These are phyloP conservation scores for Zaprionus bogoriensis DNA, from an alignment of 2,888 invertebrate species.

Conservation along the genomic window DNA sequence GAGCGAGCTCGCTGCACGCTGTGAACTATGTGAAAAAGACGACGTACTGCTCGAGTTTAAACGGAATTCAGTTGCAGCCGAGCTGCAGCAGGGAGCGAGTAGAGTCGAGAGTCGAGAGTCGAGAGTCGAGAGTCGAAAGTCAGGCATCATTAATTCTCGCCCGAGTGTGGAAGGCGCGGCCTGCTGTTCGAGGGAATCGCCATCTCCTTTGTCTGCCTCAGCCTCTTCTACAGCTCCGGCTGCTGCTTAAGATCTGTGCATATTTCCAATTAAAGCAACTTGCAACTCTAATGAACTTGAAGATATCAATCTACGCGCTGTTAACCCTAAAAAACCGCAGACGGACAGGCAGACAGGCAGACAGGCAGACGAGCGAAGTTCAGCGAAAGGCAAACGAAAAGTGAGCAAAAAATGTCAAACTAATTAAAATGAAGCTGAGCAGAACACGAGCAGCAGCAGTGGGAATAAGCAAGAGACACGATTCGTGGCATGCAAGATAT, in stretches of 20 bases:
- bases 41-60: slow-evolving; percentile 66
- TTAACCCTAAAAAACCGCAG: slow-evolving; percentile 70
- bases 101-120: slow-evolving; percentile 8
- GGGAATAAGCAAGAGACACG: not conserved
- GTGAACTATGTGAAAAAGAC: slow-evolving; percentile 4
- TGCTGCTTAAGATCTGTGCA: slow-evolving; percentile 49
- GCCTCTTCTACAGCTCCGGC: not conserved
- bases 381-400: slow-evolving; percentile 16
- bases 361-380: slow-evolving; percentile 21
- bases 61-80: slow-evolving; percentile 54
- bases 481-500: slow-evolving; percentile 35
- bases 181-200: not conserved
- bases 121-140: slow-evolving; percentile 22
- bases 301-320: slow-evolving; percentile 78
- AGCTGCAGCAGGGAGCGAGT: slow-evolving; percentile 22
- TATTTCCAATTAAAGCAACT: slow-evolving; percentile 76
- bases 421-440: slow-evolving; percentile 65
- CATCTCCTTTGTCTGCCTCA: slow-evolving; percentile 1
- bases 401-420: slow-evolving; percentile 62
- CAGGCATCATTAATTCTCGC: slow-evolving; percentile 75
- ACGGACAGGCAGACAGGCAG: slow-evolving; percentile 10
- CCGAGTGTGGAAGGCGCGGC: slow-evolving; percentile 59
- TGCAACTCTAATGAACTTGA: slow-evolving; percentile 77
- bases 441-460: not conserved
- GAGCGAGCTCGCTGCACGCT: slow-evolving; percentile 14